Base-by-base conservation (phyloP, 2,888 invertebrate species). In the Unio pictorum region DNA sequence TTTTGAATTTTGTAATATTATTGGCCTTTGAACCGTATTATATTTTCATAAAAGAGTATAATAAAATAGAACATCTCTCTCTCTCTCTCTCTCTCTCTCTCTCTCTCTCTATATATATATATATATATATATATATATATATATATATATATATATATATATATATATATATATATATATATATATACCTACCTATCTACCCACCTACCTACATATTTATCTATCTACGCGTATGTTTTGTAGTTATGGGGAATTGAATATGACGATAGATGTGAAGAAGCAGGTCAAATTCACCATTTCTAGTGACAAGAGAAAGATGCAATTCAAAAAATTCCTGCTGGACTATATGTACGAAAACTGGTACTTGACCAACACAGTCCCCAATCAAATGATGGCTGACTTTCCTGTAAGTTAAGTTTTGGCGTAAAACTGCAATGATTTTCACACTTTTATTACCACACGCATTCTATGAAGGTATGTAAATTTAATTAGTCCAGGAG, bases 311-410 rank as follows among this genome's bases (percentile, higher is more conserved):
- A 72, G 77, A 23, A 75, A 75, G 59, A 86, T 88, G 87, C 81
- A 81, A 62, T 75, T 89, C 54, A 82, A 82, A 68, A 85, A 86
- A 71, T 90, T 90, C 73, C 78, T 89, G 6, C 69, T 80, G 55
- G 86, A 89, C 62, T 89, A 88, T 75, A 76, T 83, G 76, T 88
- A 87, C 66, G 89, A 89, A 30, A 86, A 89, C 64, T 86, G 86
- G 86, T 89, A 89, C 77, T 76, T 90, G 68, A 76, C 88, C 8
- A 84, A 79, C 30, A 87, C 81, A 17, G 76, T 89, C 6, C 89
- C 89, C 7, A 68, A 75, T 11, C 81, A 85, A 63, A 87, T 90
- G 86, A 83, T 85, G 78, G 34, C 69, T 1, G 89, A 89, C 75
- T 77, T 89, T 30, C 84, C 86, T 70, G 87, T 90, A 74, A 67